These are phyloP conservation scores for Pantala flavescens DNA, from an alignment of 1,140 invertebrate genomes.

Conservation along the genomic window DNA sequence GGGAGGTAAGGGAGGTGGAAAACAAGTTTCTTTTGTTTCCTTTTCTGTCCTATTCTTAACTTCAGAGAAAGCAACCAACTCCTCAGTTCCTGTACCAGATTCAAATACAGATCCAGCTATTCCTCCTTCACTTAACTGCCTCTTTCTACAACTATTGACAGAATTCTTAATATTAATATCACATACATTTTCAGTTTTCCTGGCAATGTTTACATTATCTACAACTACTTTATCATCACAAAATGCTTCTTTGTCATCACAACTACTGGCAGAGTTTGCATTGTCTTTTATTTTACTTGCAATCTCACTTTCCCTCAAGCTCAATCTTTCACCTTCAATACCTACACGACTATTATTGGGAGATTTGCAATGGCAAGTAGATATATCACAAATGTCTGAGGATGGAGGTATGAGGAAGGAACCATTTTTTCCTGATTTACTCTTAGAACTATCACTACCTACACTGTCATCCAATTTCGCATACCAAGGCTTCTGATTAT, in stretches of 20 bases:
- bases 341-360: not conserved
- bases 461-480: not conserved
- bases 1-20: not conserved
- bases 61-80: not conserved
- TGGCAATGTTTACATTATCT: not conserved
- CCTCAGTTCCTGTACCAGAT: not conserved
- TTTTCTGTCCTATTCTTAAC: not conserved
- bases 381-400: slow-evolving; percentile 7
- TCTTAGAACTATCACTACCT: not conserved
- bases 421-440: not conserved
- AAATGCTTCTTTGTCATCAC: not conserved
- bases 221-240: not conserved
- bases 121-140: not conserved
- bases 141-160: not conserved
- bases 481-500: not conserved
- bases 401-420: not conserved
- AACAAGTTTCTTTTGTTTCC: not conserved
- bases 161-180: not conserved
- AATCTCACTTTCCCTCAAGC: not conserved
- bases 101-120: not conserved
- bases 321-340: not conserved
- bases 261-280: not conserved
- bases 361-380: not conserved
- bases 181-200: not conserved
- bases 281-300: no score